phyloP scores from a whole-genome alignment of 1,140 invertebrate species.

The Listronotus bonariensis region DNA sequence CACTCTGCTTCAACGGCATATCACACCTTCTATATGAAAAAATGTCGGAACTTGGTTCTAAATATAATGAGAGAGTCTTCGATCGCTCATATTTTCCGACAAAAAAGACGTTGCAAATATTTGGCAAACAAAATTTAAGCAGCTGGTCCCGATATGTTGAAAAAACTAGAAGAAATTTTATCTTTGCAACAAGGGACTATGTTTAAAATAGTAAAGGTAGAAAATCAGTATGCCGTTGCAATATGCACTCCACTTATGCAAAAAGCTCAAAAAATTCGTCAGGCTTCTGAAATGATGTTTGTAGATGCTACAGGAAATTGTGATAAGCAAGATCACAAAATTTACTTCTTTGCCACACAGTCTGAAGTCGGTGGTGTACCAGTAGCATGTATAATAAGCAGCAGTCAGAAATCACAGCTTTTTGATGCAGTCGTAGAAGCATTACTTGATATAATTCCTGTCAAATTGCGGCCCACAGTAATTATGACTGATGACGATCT shows the following conservation, averaged over 20 bases:
- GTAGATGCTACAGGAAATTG: constrained; percentile 24
- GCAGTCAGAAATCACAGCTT: constrained; percentile 2
- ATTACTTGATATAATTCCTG: constrained; percentile 10
- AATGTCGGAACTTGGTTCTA: too few species aligned
- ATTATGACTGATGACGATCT: constrained; percentile 17
- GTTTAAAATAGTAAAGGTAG: constrained; percentile 7
- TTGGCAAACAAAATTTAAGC: too few species aligned
- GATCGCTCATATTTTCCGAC: too few species aligned
- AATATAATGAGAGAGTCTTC: too few species aligned
- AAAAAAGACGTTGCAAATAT: too few species aligned
- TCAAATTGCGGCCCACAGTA: constrained; percentile 5
- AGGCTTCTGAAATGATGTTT: constrained; percentile 25
- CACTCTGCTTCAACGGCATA: too few species aligned
- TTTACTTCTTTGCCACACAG: constrained; percentile 22
- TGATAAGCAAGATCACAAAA: constrained; percentile 25
- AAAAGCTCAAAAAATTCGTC: constrained; percentile 9
- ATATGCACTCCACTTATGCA: constrained; percentile 29
- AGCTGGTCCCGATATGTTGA: too few species aligned
- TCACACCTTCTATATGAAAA: too few species aligned
- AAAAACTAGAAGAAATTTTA: too few species aligned
- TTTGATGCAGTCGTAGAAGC: constrained; percentile 12
- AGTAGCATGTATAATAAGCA: constrained; percentile 12
- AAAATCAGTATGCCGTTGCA: constrained; percentile 13
- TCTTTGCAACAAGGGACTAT: too few species aligned
- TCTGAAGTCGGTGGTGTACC: constrained; percentile 18